These are phyloP conservation scores for Caenorhabditis sulstoni DNA, from an alignment of 2,888 invertebrate species.

Conservation along the genomic window DNA sequence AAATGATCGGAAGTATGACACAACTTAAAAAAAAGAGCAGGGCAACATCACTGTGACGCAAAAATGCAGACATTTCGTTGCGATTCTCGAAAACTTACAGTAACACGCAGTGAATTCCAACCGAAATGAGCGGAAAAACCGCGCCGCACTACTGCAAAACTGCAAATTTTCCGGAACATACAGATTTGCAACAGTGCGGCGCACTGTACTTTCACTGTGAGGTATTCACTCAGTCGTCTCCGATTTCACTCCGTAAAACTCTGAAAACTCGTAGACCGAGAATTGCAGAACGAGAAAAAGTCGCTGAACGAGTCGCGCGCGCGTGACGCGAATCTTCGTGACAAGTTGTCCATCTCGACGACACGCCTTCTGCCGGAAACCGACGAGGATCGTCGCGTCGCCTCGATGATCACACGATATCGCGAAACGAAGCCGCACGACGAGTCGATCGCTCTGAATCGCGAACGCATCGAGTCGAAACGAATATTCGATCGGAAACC, in stretches of 20 bases:
- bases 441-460: slow-evolving; percentile 60
- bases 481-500: slow-evolving; percentile 59
- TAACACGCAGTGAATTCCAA: too few relatives aligned
- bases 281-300: slow-evolving; percentile 72
- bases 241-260: too few relatives aligned
- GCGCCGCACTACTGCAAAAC: too few relatives aligned
- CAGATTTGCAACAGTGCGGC: too few relatives aligned
- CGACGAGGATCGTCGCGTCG: slow-evolving; percentile 73
- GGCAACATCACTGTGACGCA: too few relatives aligned
- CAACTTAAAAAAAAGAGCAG: too few relatives aligned
- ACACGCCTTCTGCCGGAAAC: slow-evolving; percentile 70
- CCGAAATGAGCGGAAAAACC: too few relatives aligned
- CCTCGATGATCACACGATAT: slow-evolving; percentile 71
- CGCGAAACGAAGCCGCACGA: slow-evolving; percentile 69
- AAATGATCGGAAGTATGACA: too few relatives aligned
- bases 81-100: too few relatives aligned
- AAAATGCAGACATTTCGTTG: not conserved
- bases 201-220: not conserved
- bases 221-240: too few relatives aligned
- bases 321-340: slow-evolving; percentile 71
- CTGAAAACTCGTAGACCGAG: not conserved
- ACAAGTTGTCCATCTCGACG: slow-evolving; percentile 69
- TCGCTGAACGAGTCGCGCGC: slow-evolving; percentile 69
- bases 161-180: too few relatives aligned
- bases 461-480: slow-evolving; percentile 54